Base-by-base conservation (phyloP, 2,113 vertebrate genomes). In the Ursus arctos region DNA sequence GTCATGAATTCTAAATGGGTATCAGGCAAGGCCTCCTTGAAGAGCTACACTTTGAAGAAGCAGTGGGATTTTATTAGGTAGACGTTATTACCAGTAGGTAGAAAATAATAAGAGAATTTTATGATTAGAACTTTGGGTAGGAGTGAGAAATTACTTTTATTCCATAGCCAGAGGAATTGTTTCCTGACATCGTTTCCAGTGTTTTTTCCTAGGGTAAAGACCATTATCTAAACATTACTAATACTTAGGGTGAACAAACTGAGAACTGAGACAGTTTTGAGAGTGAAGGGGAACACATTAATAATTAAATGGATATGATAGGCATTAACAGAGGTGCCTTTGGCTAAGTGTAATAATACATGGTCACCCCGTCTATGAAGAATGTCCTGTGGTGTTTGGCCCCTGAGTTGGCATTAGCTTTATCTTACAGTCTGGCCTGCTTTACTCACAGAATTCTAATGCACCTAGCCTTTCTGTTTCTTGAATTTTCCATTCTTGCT, bases 21-120 rank as follows among this genome's bases (percentile, higher is more conserved):
- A 31, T 96, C 67, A 93, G 65, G 51, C 72, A 28, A 92, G n/a
- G 3, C 15, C 47, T 92, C 31, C 47, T 40, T 82, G 65, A 88
- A 67, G 31, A 85, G 22, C 49, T 77, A 1, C 40, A 49, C 24
- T 91, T 95, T 28, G 51, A 95, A 92, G 67, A 55, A 92, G 16
- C 89, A 87, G 12, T 95, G n/a, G 11, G 36, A 47, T 88, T 86
- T 74, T 26, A 82, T 74, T n/a, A 88, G n/a, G 15, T 76, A 89
- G 57, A 77, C 1, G 6, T 63, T 26, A 87, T 95, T 92, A 21
- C 31, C 26, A 82, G 21, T 74, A 65, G 57, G 51, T 51, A 36
- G 22, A 53, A 82, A 83, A 47, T 40, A 83, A 6, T 74, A 65
- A n/a, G 47, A 92, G 83, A 91, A 47, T 87, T 22, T 28, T 74